These are phyloP conservation scores for Drosophila mettleri DNA, from an alignment of 2,888 invertebrate species.

Conservation along the genomic window DNA sequence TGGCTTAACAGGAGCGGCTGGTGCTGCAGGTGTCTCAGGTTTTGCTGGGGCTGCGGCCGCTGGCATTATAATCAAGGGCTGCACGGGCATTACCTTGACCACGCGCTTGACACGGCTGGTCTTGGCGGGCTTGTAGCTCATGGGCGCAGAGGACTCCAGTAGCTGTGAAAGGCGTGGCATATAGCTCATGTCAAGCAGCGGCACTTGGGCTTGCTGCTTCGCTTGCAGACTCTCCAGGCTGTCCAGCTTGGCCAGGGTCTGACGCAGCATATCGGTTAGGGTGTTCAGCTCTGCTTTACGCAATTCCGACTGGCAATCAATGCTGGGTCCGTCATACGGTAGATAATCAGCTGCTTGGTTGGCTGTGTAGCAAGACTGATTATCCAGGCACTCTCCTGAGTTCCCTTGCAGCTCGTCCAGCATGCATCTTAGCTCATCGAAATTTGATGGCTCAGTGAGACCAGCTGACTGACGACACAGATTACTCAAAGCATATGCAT, in stretches of 20 bases:
- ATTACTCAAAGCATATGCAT: slow-evolving; percentile 7
- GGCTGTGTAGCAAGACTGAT: neutral
- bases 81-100: slow-evolving; percentile 40
- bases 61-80: slow-evolving; percentile 42
- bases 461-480: neutral
- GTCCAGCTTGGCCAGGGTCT: slow-evolving; percentile 51
- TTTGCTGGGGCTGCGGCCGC: neutral
- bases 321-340: neutral
- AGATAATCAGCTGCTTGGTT: neutral
- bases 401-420: slow-evolving; percentile 5
- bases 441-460: neutral
- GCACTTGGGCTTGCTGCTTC: neutral
- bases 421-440: neutral
- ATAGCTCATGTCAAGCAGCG: neutral
- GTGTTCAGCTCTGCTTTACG: slow-evolving; percentile 1
- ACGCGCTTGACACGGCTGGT: slow-evolving; percentile 15
- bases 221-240: slow-evolving; percentile 27
- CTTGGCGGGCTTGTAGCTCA: slow-evolving; percentile 20
- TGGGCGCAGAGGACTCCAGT: neutral
- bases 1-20: neutral
- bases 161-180: neutral
- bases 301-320: neutral
- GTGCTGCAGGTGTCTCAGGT: neutral
- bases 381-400: too few relatives aligned
- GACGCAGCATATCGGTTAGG: slow-evolving; percentile 34